phyloP scores from a whole-genome alignment of 2,888 invertebrate species.

The Eupithecia subumbrata region DNA sequence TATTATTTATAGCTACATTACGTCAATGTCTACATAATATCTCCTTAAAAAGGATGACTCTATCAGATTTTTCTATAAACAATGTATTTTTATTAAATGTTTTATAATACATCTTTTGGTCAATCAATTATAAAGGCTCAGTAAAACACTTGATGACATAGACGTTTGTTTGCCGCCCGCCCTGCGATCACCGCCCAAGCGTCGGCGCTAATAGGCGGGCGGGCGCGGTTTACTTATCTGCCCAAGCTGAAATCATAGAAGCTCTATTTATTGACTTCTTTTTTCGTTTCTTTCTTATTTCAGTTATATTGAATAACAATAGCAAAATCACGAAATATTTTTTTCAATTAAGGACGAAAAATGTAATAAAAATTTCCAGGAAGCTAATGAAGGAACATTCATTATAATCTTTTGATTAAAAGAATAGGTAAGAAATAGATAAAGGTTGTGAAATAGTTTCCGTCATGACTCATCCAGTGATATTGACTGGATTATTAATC shows the following conservation, averaged over 20 bases:
- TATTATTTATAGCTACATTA: neutral
- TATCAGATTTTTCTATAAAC: neutral
- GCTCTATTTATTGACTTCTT: neutral
- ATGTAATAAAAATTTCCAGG: neutral
- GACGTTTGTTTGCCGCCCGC: slow-evolving; percentile 19
- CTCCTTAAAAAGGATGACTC: neutral
- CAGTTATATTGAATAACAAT: neutral
- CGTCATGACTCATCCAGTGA: neutral
- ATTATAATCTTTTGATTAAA: too few relatives aligned
- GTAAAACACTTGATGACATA: neutral
- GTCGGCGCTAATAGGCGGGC: slow-evolving; percentile 23
- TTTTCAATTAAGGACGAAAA: too few relatives aligned
- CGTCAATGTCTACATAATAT: neutral
- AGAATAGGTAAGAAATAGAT: neutral
- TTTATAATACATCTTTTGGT: neutral
- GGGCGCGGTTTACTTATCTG: neutral
- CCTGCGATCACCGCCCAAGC: slow-evolving; percentile 18
- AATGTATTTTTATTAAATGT: neutral
- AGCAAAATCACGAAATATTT: neutral
- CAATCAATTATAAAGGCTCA: neutral
- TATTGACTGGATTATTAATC: neutral
- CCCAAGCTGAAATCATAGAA: neutral
- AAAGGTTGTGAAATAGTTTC: neutral
- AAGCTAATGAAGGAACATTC: neutral
- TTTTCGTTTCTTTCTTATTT: neutral